Evolutionary conservation across 2,888 invertebrate species (phyloP).

Genomic region (Oeneis ivallda): DNA sequence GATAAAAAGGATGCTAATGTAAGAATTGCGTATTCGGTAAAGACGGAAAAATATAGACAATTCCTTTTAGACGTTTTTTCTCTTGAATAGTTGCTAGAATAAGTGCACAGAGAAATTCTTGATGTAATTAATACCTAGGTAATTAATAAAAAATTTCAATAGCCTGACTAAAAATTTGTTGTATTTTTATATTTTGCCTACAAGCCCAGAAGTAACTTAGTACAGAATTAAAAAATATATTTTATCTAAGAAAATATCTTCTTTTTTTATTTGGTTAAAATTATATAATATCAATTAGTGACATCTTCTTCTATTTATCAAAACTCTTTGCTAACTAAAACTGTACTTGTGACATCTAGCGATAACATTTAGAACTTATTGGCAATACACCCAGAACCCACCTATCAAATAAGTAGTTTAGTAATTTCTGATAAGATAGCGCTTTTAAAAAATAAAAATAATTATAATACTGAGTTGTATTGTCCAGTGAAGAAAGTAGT

Average conservation of each 20-base stretch:
- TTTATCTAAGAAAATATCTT: no score
- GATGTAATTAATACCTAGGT: no score
- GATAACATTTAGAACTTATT: neutral
- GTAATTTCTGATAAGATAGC: neutral
- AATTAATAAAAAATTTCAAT: no score
- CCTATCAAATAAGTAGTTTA: neutral
- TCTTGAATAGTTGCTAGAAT: conserved; percentile 31
- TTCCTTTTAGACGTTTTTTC: conserved; percentile 37
- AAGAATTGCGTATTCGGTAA: conserved; percentile 55
- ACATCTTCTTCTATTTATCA: neutral
- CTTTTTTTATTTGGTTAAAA: no score
- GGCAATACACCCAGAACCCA: neutral
- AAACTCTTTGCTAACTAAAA: neutral
- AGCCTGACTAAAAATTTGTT: no score
- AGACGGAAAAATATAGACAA: conserved; percentile 46
- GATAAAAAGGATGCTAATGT: conserved; percentile 58
- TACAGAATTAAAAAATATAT: no score
- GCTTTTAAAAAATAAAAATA: neutral
- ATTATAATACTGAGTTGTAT: no score
- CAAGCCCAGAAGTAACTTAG: no score
- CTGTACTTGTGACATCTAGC: neutral
- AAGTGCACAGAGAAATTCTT: no score
- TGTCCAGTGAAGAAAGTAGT: no score
- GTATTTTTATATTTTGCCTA: no score
- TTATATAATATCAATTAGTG: neutral